Evolutionary conservation across 2,113 vertebrate species (phyloP).

Genomic region (Phrynocephalus versicolor): DNA sequence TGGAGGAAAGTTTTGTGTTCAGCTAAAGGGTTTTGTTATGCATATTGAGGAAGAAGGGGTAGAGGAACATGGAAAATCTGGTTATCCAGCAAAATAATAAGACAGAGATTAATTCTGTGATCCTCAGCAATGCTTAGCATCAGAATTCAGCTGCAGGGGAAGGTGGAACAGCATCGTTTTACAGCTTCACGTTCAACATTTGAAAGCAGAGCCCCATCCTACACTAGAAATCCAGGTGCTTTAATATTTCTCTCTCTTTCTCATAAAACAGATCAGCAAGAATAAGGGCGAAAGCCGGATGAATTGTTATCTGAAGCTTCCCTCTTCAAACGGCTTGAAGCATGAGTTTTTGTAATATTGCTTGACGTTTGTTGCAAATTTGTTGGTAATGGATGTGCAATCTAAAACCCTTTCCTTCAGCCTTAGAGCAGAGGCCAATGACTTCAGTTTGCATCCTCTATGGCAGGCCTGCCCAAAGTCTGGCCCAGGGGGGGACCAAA

Average conservation of each 20-base stretch:
- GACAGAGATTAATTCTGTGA: conserved; percentile 41
- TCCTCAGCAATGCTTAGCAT: conserved; percentile 51
- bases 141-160: conserved; percentile 26
- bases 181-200: not conserved
- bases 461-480: too few species aligned
- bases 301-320: not conserved
- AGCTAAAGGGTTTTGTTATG: conserved; percentile 36
- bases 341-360: not conserved
- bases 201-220: not conserved
- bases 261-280: conserved; percentile 16
- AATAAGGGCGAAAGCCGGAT: conserved; percentile 14
- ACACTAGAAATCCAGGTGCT: conserved; percentile 40
- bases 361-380: not conserved
- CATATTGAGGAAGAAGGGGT: conserved; percentile 31
- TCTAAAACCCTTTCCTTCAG: not conserved
- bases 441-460: too few species aligned
- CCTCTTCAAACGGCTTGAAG: not conserved
- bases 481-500: too few species aligned
- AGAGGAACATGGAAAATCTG: conserved; percentile 14
- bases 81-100: conserved; percentile 52
- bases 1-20: conserved; percentile 38
- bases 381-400: not conserved
- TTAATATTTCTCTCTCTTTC: conserved; percentile 50
- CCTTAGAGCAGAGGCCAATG: not conserved
- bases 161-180: conserved; percentile 27